A percentile compares a stretch with the other conserved stretches of the same genome.
These are phyloP conservation scores for Coelopa pilipes DNA, from an alignment of 2,888 invertebrate genomes.

Conservation along the genomic window DNA sequence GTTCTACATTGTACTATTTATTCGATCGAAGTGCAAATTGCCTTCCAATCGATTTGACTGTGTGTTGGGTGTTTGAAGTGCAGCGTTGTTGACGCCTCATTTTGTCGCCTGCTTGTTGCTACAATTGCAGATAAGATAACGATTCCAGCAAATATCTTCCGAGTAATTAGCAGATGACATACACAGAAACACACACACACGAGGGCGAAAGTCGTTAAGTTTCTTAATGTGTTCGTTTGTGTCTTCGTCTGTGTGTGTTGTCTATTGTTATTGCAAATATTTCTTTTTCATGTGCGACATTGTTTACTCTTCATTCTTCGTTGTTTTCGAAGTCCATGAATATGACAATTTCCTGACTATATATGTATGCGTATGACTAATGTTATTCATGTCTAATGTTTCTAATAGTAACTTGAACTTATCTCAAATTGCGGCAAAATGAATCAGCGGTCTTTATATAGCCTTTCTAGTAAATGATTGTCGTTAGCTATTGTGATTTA, in stretches of 20 bases:
- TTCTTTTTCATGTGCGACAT: background rate
- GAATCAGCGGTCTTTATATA: background rate
- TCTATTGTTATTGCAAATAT: slow-evolving; percentile 14
- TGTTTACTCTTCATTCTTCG: slow-evolving; percentile 7
- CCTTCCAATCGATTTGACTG: no score
- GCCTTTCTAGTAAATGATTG: background rate
- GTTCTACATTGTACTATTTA: no score
- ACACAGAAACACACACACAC: background rate
- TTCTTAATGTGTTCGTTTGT: slow-evolving; percentile 7
- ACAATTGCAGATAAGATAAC: slow-evolving; percentile 19
- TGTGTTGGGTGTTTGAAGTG: background rate
- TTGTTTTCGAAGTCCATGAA: background rate
- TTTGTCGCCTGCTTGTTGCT: background rate
- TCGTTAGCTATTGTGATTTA: no score
- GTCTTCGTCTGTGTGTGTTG: background rate
- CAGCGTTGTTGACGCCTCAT: background rate
- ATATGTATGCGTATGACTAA: no score
- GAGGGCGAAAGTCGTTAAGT: background rate
- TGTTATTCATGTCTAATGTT: no score
- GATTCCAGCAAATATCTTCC: background rate
- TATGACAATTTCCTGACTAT: background rate
- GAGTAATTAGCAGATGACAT: slow-evolving; percentile 21
- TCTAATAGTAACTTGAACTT: no score
- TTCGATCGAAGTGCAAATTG: no score
- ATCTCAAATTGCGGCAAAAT: background rate